These are phyloP conservation scores for Neostethus bicornis DNA, from an alignment of 2,797 vertebrate genomes.

Conservation along the genomic window DNA sequence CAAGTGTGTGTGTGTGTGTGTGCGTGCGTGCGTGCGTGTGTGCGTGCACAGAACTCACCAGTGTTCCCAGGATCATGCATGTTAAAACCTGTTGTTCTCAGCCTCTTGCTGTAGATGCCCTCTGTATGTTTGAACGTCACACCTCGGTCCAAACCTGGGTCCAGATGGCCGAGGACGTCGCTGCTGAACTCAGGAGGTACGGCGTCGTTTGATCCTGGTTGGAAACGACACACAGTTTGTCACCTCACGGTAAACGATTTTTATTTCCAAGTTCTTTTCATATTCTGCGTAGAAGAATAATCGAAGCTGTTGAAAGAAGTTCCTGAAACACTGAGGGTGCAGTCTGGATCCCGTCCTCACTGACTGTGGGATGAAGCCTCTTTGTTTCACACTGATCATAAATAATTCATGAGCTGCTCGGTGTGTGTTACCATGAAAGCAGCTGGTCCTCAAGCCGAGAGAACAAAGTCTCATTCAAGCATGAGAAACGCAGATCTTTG, in stretches of 20 bases:
- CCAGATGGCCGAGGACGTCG: conserved; percentile 60
- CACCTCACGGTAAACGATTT: not conserved
- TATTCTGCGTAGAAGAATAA: not conserved
- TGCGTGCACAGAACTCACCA: conserved; percentile 48
- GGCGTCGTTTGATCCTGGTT: conserved; percentile 81
- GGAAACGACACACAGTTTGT: not conserved
- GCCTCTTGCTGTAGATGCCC: conserved; percentile 77
- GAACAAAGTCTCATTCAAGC: conserved; percentile 2
- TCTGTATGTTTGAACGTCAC: conserved; percentile 70
- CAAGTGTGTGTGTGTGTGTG: not conserved
- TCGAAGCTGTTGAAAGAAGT: not conserved
- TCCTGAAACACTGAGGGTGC: not conserved
- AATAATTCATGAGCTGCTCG: conserved; percentile 60
- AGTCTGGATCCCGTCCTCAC: not conserved
- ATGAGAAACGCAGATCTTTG: not conserved
- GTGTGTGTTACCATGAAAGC: conserved; percentile 64
- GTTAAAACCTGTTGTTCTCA: conserved; percentile 11
- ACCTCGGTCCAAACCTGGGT: conserved; percentile 47
- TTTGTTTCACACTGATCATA: conserved; percentile 68
- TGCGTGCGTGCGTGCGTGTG: not conserved
- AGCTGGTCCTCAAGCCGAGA: conserved; percentile 54
- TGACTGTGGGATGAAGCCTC: conserved; percentile 22
- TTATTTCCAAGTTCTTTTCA: not conserved
- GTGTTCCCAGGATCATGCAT: conserved; percentile 24
- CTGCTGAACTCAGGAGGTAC: conserved; percentile 75